Evolutionary conservation across 1,140 invertebrate genomes (phyloP).

Genomic region (Dreissena rostriformis): DNA sequence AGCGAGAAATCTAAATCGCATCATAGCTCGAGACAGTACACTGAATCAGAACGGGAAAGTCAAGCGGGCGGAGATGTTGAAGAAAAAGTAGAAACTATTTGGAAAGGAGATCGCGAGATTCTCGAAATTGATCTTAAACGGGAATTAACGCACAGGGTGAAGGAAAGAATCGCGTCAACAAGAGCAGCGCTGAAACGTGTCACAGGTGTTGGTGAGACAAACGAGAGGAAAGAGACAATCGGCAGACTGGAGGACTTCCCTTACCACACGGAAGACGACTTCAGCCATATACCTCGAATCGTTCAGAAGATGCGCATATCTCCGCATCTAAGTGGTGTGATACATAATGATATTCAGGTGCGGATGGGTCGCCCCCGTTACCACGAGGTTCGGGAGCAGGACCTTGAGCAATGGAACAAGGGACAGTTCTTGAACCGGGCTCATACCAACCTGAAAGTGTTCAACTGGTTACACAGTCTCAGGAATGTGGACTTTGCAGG

Average conservation of each 20-base stretch:
- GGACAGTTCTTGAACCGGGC: conserved; percentile 65
- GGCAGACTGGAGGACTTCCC: conserved; percentile 67
- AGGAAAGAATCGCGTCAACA: conserved; percentile 63
- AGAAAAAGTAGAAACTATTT: conserved; percentile 58
- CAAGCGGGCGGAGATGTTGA: conserved; percentile 19
- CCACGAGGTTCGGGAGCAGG: conserved; percentile 68
- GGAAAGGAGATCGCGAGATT: conserved; percentile 70
- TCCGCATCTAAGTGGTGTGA: conserved; percentile 71
- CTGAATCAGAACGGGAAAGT: conserved; percentile 16
- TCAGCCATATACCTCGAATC: conserved; percentile 61
- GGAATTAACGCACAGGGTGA: conserved; percentile 69
- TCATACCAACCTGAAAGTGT: conserved; percentile 74
- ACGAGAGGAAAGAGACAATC: conserved; percentile 53
- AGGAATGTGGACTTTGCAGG: conserved; percentile 63
- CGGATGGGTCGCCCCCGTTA: conserved; percentile 75
- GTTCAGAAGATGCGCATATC: conserved; percentile 72
- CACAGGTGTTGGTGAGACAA: conserved; percentile 69
- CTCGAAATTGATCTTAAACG: conserved; percentile 70
- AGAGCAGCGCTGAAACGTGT: conserved; percentile 65
- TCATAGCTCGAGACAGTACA: conserved; percentile 28
- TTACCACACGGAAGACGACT: conserved; percentile 63
- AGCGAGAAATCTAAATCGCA: conserved; percentile 9
- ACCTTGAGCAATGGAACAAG: conserved; percentile 69
- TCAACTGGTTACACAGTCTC: conserved; percentile 75
- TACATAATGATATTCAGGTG: conserved; percentile 70